Percentiles rank a stretch among this genome's conserved stretches.
Conservation (phyloP, 2,888 invertebrate species). For the Neoitamus cyanurus region DNA sequence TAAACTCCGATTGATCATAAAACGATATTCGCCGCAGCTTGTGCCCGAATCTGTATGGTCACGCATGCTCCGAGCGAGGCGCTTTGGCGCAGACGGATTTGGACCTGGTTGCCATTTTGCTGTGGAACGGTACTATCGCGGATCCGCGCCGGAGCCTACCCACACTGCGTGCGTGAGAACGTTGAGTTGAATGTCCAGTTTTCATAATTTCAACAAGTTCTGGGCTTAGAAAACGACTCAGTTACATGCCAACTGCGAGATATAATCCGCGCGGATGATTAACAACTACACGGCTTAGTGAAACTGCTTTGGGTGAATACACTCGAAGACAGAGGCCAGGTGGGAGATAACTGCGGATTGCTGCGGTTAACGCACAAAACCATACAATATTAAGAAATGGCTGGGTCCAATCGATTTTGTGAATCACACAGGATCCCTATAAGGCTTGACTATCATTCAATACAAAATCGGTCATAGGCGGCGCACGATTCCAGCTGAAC, state of each 20-base stretch:
- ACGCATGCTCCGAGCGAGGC: slow-evolving; percentile 7
- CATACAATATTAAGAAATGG: not conserved
- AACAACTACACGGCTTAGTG: slow-evolving; percentile 8
- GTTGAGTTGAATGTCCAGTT: slow-evolving; percentile 28
- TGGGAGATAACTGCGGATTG: not conserved
- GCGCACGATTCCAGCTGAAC: too few relatives aligned
- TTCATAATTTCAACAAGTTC: slow-evolving; percentile 36
- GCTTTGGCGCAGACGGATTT: not conserved
- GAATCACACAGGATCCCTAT: not conserved
- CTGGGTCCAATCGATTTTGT: not conserved
- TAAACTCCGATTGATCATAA: slow-evolving; percentile 22
- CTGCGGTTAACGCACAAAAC: not conserved
- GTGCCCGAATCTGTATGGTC: slow-evolving; percentile 11
- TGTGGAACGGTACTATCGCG: not conserved
- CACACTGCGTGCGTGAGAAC: not conserved
- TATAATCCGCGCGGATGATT: slow-evolving; percentile 25
- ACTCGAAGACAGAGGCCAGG: not conserved
- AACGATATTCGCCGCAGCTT: slow-evolving; percentile 7
- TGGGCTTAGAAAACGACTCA: slow-evolving; percentile 15
- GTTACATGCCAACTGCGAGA: slow-evolving; percentile 11
- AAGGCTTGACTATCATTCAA: not conserved
- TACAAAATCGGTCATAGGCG: not conserved
- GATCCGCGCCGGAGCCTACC: not conserved
- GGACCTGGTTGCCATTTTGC: not conserved
- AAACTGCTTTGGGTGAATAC: not conserved